These are phyloP conservation scores for Corythaeola cristata DNA, from an alignment of 2,113 vertebrate species.

Conservation along the genomic window DNA sequence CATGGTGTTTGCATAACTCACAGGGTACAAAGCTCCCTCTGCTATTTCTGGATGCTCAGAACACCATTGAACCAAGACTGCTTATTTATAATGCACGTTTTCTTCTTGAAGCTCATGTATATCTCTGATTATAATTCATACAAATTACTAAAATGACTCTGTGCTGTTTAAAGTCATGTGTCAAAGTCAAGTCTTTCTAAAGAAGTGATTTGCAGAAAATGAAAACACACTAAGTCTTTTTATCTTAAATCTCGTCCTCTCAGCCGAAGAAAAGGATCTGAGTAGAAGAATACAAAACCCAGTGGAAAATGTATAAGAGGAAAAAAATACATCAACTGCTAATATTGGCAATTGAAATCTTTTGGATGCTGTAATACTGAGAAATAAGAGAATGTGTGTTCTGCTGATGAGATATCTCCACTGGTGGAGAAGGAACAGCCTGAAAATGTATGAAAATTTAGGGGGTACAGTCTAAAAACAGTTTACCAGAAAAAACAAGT, in stretches of 20 bases:
- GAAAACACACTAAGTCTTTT: constrained; percentile 18
- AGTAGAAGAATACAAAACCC: not conserved
- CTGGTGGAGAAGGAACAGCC: not conserved
- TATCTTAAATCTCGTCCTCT: not conserved
- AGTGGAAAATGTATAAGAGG: not conserved
- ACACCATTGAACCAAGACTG: constrained; percentile 9
- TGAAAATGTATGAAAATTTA: not conserved
- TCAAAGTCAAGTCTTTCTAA: constrained; percentile 11
- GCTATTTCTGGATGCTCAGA: constrained; percentile 40
- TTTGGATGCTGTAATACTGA: not conserved
- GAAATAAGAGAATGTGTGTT: not conserved
- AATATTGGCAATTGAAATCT: not conserved
- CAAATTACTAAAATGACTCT: constrained; percentile 14
- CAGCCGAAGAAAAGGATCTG: not conserved
- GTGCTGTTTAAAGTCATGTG: not conserved
- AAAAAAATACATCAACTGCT: not conserved
- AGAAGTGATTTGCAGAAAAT: constrained; percentile 12
- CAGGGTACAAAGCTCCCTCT: not conserved
- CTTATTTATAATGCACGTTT: not conserved
- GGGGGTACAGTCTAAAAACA: not conserved
- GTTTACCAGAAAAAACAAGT: not conserved
- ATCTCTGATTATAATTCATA: constrained; percentile 23
- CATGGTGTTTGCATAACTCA: constrained; percentile 36
- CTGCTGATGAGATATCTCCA: not conserved
- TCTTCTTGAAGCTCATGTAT: not conserved